Evolutionary conservation across 1,140 invertebrate species (phyloP).

Genomic region (Gryllus bimaculatus): DNA sequence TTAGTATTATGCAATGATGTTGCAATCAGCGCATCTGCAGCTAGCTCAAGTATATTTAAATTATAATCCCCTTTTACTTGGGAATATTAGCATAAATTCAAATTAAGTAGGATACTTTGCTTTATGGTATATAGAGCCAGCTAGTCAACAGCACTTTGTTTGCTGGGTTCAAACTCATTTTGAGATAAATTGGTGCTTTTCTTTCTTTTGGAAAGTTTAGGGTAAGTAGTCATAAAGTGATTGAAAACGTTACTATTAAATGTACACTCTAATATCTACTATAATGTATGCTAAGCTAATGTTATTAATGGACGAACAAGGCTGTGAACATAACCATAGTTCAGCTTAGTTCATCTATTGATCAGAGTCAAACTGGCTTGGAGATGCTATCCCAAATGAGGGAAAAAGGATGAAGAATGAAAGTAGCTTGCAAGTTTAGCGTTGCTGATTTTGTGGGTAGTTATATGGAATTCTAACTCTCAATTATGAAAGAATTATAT

Average conservation of each 20-base stretch:
- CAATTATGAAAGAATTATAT: not conserved
- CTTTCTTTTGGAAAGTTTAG: not conserved
- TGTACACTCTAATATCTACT: not conserved
- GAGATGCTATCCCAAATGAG: not conserved
- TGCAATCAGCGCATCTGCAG: not conserved
- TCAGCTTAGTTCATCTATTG: conserved; percentile 4
- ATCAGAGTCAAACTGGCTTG: not conserved
- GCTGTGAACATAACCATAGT: not conserved
- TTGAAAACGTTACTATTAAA: not conserved
- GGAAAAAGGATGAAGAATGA: not conserved
- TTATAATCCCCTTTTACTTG: not conserved
- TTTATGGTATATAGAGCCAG: not conserved
- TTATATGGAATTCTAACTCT: conserved; percentile 1
- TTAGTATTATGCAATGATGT: not conserved
- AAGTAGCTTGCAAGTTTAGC: not conserved
- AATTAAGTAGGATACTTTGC: not conserved
- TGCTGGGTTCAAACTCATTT: not conserved
- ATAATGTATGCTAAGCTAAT: not conserved
- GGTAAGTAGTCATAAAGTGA: not conserved
- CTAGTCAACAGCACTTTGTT: not conserved
- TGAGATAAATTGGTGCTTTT: not conserved
- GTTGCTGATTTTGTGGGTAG: not conserved
- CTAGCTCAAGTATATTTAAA: not conserved
- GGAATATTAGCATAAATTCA: not conserved
- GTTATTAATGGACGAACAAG: not conserved